Evolutionary conservation across 1,140 invertebrate species (phyloP), one percentile per base, ranked within the genome.

Genomic region (Drosophila sp.): DNA sequence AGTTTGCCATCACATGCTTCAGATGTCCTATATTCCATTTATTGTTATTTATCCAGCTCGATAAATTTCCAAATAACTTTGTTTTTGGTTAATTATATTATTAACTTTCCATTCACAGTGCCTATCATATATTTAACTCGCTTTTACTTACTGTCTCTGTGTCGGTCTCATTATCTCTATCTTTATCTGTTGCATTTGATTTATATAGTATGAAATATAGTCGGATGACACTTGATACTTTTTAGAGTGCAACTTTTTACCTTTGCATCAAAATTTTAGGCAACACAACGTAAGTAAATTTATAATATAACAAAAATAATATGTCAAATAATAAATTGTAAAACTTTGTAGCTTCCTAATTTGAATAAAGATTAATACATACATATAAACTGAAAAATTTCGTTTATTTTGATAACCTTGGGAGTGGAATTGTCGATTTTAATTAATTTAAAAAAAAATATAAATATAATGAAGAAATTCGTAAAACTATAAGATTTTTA

Each of bases 281-380:
- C 79, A 63, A 82, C 79, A 78, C 79, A 75, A 65, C 43, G 59
- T 65, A 82, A 65, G 70, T 57, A 69, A 67, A 56, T 70, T 57
- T 73, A 73, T 36, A 53, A 38, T 50, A 50, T 18, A 61, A 40
- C 36, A 18, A 58, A 58, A 66, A n/a, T 73, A 75, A 84, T 81
- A 87, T 81, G 50, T 43, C 50, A 59, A 73, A 45, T 9, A 54
- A 54, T 29, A 76, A 78, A 79, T 78, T 87, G 78, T 82, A 79
- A 86, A 74, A 87, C 83, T 83, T 87, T 89, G 82, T 87, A 87
- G 82, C 72, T 83, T 87, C 82, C 80, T 87, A 69, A 82, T 89
- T 87, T 87, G 63, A 87, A 89, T 87, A 87, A 87, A 87, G 54
- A 82, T 89, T 74, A 78, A 59, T 25, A 69, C 54, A 69, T 76